phyloP scores from a whole-genome alignment of 2,113 vertebrate species.

The Acrocephalus arundinaceus region DNA sequence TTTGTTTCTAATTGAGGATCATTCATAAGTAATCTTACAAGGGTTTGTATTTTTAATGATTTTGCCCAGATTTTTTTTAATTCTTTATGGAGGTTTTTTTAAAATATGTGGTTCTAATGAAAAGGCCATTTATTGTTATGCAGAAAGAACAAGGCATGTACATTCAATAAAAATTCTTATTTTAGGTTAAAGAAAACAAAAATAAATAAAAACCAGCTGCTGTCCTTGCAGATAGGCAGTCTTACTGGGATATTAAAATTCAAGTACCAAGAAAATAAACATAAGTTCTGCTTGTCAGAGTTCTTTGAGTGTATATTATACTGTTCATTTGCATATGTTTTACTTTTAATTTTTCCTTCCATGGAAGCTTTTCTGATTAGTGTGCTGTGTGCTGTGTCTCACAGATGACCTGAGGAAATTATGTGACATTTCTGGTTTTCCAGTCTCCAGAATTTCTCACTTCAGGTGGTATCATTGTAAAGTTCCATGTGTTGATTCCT shows the following conservation, averaged over 20 bases:
- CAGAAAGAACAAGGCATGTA: conserved; percentile 6
- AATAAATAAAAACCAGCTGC: background rate
- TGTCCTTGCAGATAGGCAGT: background rate
- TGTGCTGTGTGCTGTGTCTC: background rate
- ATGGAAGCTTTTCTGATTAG: background rate
- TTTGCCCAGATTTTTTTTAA: background rate
- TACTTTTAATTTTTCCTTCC: background rate
- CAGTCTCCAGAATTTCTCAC: background rate
- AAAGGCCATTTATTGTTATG: conserved; percentile 17
- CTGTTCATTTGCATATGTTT: background rate
- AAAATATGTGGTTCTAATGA: background rate
- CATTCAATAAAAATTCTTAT: conserved; percentile 39
- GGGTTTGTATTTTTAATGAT: conserved; percentile 1
- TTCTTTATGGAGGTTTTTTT: background rate
- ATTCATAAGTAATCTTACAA: conserved; percentile 5
- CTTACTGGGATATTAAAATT: background rate
- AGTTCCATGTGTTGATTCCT: background rate
- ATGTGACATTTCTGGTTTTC: background rate
- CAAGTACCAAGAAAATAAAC: background rate
- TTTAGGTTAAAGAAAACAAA: conserved; percentile 34
- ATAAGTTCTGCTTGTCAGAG: background rate
- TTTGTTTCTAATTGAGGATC: background rate
- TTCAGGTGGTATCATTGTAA: background rate
- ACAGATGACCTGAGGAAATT: background rate
- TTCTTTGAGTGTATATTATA: background rate